A percentile compares a stretch with the other conserved stretches of the same genome.
phyloP scores from a whole-genome alignment of 1,140 invertebrate species.

The Drosophila repletoides region DNA sequence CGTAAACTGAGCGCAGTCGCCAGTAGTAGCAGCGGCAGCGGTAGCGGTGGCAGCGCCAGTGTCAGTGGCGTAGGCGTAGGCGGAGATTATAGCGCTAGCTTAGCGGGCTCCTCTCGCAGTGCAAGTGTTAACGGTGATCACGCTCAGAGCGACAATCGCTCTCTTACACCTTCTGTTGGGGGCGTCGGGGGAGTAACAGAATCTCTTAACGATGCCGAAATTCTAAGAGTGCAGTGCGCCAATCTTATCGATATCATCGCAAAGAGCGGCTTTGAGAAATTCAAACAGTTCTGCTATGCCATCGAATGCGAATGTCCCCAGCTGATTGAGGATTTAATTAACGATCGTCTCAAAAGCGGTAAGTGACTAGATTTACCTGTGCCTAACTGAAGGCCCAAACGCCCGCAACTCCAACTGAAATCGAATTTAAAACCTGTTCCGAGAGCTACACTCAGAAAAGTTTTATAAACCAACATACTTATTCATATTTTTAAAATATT shows the following conservation, averaged over 20 bases:
- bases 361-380: slow-evolving; percentile 46
- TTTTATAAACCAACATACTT: too few species aligned
- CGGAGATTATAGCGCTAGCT: slow-evolving; percentile 52
- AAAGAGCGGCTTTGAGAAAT: slow-evolving; percentile 84
- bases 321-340: slow-evolving; percentile 83
- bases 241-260: slow-evolving; percentile 84
- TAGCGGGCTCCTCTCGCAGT: slow-evolving; percentile 64
- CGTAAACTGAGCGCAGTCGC: slow-evolving; percentile 71
- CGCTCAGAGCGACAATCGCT: slow-evolving; percentile 70
- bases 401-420: slow-evolving; percentile 1
- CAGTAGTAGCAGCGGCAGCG: slow-evolving; percentile 65
- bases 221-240: slow-evolving; percentile 67
- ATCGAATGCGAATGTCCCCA: slow-evolving; percentile 84
- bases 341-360: slow-evolving; percentile 81
- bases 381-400: not conserved
- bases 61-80: slow-evolving; percentile 37
- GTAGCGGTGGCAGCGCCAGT: slow-evolving; percentile 59
- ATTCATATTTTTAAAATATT: too few species aligned
- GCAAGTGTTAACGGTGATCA: slow-evolving; percentile 74
- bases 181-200: slow-evolving; percentile 23
- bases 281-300: slow-evolving; percentile 84
- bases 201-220: slow-evolving; percentile 68
- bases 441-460: too few species aligned
- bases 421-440: slow-evolving; percentile 46
- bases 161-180: slow-evolving; percentile 68